Conservation (phyloP, 2,888 invertebrate genomes). For the Folsomia manolachei region DNA sequence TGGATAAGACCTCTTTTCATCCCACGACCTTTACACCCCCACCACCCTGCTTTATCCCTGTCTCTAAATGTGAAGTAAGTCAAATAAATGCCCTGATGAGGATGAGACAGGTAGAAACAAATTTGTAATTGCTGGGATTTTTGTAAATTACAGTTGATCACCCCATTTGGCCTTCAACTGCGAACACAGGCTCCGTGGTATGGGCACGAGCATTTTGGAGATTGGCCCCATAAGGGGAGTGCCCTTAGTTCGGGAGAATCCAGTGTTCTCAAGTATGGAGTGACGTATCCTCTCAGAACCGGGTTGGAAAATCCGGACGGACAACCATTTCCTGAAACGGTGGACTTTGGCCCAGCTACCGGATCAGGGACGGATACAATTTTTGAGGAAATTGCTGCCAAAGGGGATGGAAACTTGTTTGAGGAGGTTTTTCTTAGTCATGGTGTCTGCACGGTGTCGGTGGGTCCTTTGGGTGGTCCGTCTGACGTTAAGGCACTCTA, state of each 20-base stretch:
- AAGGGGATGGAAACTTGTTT: conserved; percentile 1
- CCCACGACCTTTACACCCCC: too few species aligned
- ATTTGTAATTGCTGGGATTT: too few species aligned
- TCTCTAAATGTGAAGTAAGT: too few species aligned
- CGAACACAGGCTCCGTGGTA: conserved; percentile 45
- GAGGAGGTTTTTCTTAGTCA: conserved; percentile 45
- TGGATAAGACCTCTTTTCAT: too few species aligned
- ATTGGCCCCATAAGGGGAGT: conserved; percentile 48
- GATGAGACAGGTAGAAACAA: too few species aligned
- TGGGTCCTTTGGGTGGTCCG: conserved; percentile 46
- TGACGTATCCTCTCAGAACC: conserved; percentile 45
- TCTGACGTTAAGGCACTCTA: conserved; percentile 47
- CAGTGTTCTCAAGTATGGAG: conserved; percentile 43
- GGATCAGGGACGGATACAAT: not conserved
- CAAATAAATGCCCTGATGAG: too few species aligned
- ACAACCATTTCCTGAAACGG: conserved; percentile 37
- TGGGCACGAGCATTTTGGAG: conserved; percentile 46
- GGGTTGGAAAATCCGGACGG: conserved; percentile 40
- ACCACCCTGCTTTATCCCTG: too few species aligned
- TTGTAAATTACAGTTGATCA: conserved; percentile 30
- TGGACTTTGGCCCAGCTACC: conserved; percentile 1
- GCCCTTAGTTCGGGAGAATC: conserved; percentile 48
- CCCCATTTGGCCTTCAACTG: conserved; percentile 44
- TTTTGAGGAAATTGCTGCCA: conserved; percentile 9
- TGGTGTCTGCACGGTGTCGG: conserved; percentile 43